Conservation (phyloP, 2,888 invertebrate genomes). For the Tubiluchus corallicola region DNA sequence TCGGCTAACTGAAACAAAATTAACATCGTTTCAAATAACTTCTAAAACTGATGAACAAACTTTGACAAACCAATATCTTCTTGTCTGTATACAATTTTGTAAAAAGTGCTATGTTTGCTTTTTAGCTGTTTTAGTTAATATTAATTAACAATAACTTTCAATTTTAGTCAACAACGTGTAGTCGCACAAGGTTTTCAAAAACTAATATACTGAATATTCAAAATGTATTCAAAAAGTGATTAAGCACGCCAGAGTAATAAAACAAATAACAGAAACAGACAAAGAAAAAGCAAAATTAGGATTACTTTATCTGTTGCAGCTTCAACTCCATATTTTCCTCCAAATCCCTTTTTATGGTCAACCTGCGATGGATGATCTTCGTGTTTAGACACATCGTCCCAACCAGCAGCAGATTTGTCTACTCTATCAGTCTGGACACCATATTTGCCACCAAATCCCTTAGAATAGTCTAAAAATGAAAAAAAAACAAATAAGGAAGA, state of each 20-base stretch:
- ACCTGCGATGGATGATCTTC: slow-evolving; percentile 12
- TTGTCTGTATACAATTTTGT: too few relatives aligned
- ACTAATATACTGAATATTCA: too few relatives aligned
- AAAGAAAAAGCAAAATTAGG: background rate
- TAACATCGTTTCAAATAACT: too few relatives aligned
- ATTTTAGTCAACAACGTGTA: too few relatives aligned
- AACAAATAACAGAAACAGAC: background rate
- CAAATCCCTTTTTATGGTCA: slow-evolving; percentile 23
- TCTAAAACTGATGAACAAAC: background rate
- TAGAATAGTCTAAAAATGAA: slow-evolving; percentile 38
- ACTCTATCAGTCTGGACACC: slow-evolving; percentile 49
- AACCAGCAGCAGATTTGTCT: slow-evolving; percentile 39
- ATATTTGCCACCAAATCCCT: slow-evolving; percentile 75
- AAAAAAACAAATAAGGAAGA: too few relatives aligned
- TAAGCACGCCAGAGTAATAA: too few relatives aligned
- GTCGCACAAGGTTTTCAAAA: too few relatives aligned
- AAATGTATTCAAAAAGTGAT: too few relatives aligned
- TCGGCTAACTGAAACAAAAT: too few relatives aligned
- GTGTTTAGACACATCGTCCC: slow-evolving; percentile 41
- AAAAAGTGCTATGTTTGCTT: too few relatives aligned
- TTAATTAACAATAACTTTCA: too few relatives aligned
- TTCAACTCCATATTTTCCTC: slow-evolving; percentile 26
- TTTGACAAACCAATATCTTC: background rate
- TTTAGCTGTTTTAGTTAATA: too few relatives aligned
- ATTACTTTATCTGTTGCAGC: slow-evolving; percentile 9